Evolutionary conservation across 2,797 vertebrate genomes (phyloP).

Genomic region (Chloroceryle amazona): DNA sequence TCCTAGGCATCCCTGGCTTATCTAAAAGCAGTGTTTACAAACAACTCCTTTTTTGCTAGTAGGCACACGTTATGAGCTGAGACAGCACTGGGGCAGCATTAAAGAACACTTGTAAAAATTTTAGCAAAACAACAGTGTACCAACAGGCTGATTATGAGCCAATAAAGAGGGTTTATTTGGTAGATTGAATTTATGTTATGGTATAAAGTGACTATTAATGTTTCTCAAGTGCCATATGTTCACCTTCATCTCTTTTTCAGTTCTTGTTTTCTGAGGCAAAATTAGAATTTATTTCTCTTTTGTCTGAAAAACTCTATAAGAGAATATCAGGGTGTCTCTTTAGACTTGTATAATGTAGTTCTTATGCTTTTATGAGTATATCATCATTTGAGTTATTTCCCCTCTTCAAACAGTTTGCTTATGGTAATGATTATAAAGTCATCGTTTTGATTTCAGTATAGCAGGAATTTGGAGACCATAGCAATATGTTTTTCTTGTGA

Average conservation of each 20-base stretch:
- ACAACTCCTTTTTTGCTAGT: not conserved
- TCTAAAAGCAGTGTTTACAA: not conserved
- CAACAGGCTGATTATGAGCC: not conserved
- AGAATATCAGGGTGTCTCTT: not conserved
- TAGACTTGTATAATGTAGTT: not conserved
- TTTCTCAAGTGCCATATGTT: not conserved
- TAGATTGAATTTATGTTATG: not conserved
- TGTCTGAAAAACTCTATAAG: not conserved
- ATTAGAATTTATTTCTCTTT: conserved; percentile 4
- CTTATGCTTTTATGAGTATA: not conserved
- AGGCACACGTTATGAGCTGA: not conserved
- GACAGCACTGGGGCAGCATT: not conserved
- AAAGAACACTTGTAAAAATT: not conserved
- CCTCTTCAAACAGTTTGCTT: not conserved
- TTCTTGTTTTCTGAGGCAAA: not conserved
- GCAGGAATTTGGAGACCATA: not conserved
- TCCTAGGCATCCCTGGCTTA: not conserved
- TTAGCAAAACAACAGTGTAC: not conserved
- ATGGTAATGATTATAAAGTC: not conserved
- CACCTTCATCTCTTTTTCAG: not conserved
- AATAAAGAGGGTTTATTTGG: not conserved
- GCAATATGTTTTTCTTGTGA: not conserved
- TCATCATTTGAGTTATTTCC: not conserved
- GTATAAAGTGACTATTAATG: not conserved
- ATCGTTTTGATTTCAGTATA: not conserved